Evolutionary conservation across 2,888 invertebrate genomes (phyloP).

Genomic region (Ichneumoninae sp.): DNA sequence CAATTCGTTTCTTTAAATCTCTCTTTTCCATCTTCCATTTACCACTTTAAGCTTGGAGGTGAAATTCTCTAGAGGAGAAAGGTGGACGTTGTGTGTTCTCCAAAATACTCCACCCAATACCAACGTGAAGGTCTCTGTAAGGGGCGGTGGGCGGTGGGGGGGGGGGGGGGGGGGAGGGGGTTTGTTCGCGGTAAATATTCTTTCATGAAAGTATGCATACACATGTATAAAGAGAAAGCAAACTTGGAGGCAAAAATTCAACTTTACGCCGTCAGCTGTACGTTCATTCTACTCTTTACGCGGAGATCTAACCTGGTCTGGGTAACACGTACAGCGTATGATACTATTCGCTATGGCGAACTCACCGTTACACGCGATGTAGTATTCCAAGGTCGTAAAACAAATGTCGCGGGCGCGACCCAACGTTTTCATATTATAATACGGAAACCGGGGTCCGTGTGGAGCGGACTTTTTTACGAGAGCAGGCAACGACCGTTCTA

Average conservation of each 20-base stretch:
- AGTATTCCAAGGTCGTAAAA: slow-evolving; percentile 42
- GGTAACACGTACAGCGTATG: neutral
- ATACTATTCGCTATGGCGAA: slow-evolving; percentile 4
- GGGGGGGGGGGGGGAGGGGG: neutral
- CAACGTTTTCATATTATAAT: slow-evolving; percentile 60
- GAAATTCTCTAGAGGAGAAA: neutral
- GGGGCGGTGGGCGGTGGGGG: neutral
- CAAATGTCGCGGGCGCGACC: slow-evolving; percentile 49
- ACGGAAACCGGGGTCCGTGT: slow-evolving; percentile 13
- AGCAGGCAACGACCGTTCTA: slow-evolving; percentile 12
- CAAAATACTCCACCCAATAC: neutral
- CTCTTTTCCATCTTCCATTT: neutral
- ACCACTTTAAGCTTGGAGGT: neutral
- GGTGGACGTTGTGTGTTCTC: neutral
- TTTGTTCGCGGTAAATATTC: neutral
- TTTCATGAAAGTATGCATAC: neutral
- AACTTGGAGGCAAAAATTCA: slow-evolving; percentile 12
- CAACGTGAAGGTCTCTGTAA: neutral
- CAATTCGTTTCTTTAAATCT: neutral
- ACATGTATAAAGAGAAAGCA: slow-evolving; percentile 6
- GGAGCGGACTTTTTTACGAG: slow-evolving; percentile 29
- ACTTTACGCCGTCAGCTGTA: slow-evolving; percentile 6
- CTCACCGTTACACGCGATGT: neutral
- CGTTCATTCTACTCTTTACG: neutral
- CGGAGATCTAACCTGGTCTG: neutral